Conservation (phyloP, 1,140 invertebrate species). For the Drosophila melanica region DNA sequence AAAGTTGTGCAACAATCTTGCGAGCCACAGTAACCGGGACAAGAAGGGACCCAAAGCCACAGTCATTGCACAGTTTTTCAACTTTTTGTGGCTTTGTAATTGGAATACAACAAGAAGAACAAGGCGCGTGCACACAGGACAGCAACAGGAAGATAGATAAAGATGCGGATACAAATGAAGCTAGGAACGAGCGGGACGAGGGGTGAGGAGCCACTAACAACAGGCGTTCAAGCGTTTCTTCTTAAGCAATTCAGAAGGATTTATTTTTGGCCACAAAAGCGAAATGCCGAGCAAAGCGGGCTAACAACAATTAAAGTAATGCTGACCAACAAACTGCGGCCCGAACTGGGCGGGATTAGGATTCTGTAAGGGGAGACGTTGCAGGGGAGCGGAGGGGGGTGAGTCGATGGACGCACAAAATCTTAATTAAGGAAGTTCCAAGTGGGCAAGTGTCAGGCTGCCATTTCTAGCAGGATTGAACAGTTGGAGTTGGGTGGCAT, state of each 20-base stretch:
- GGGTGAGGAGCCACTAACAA: not conserved
- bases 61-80: slow-evolving; percentile 81
- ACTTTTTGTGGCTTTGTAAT: slow-evolving; percentile 83
- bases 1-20: slow-evolving; percentile 79
- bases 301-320: slow-evolving; percentile 82
- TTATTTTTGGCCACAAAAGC: slow-evolving; percentile 79
- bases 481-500: slow-evolving; percentile 16
- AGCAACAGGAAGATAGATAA: slow-evolving; percentile 74
- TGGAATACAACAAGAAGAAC: slow-evolving; percentile 68
- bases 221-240: slow-evolving; percentile 69
- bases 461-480: slow-evolving; percentile 28
- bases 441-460: slow-evolving; percentile 70
- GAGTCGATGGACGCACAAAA: slow-evolving; percentile 70
- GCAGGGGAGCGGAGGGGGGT: slow-evolving; percentile 13
- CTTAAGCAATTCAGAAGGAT: slow-evolving; percentile 82
- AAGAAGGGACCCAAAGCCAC: slow-evolving; percentile 48
- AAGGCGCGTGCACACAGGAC: slow-evolving; percentile 17
- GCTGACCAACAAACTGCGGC: slow-evolving; percentile 68
- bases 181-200: slow-evolving; percentile 15
- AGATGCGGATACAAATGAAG: slow-evolving; percentile 29
- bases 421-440: slow-evolving; percentile 82
- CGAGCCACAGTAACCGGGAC: slow-evolving; percentile 17
- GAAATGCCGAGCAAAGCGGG: slow-evolving; percentile 69
- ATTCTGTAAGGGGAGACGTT: not conserved
- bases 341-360: slow-evolving; percentile 59